These are phyloP conservation scores for Drosophila flavopinicola DNA, from an alignment of 2,888 invertebrate genomes.

Conservation along the genomic window DNA sequence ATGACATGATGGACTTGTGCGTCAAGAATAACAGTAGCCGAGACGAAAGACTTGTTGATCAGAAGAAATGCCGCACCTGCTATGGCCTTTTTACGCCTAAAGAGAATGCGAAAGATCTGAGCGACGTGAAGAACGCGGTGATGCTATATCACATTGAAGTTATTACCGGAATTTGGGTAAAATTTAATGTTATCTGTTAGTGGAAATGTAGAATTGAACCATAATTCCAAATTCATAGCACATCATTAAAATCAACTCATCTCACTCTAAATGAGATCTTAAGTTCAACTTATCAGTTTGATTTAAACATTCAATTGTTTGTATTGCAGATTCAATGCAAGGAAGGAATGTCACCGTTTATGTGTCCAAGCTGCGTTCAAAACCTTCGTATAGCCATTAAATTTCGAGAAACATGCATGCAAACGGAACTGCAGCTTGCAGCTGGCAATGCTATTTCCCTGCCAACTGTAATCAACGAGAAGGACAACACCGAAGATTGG, in stretches of 20 bases:
- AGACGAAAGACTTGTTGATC: neutral
- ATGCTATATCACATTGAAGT: constrained; percentile 66
- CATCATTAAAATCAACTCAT: no score
- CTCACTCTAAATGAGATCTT: no score
- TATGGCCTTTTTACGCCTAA: constrained; percentile 10
- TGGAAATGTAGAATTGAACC: no score
- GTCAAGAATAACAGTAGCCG: neutral
- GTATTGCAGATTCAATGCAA: constrained; percentile 42
- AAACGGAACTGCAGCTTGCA: constrained; percentile 41
- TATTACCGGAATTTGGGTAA: constrained; percentile 68
- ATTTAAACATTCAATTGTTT: neutral
- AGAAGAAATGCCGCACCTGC: constrained; percentile 58
- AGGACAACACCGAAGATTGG: neutral
- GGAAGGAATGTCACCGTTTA: constrained; percentile 18
- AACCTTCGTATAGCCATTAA: constrained; percentile 50
- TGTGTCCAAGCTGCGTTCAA: constrained; percentile 46
- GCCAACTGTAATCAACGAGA: constrained; percentile 7
- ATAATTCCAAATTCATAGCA: no score
- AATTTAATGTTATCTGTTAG: no score
- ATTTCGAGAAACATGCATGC: constrained; percentile 57
- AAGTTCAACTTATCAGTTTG: neutral
- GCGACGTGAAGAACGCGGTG: constrained; percentile 48
- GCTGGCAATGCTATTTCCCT: neutral
- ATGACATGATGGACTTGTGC: constrained; percentile 3
- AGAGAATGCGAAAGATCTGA: constrained; percentile 43